Base-by-base conservation (phyloP, 2,888 invertebrate species). In the Tachina grossa region DNA sequence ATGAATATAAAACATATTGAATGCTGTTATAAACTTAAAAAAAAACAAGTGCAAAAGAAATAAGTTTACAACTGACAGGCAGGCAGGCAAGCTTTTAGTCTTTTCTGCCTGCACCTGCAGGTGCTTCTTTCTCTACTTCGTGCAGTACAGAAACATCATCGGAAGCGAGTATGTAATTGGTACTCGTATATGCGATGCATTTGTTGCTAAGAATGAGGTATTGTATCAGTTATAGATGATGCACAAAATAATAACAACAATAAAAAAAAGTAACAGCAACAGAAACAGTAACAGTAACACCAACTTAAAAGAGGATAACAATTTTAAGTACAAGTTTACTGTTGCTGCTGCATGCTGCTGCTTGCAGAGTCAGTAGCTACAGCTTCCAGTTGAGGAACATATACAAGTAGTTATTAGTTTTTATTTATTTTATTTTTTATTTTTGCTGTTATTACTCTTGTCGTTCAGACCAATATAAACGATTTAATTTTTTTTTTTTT, bases 21-120 rank as follows among this genome's bases (percentile, higher is more conserved):
- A 59, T 57, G 83, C 41, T 78, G 59, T 78, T 78, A 66, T 78
- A 61, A 72, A 66, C 39, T 41, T 47, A 61, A 51, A 65, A 63
- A 63, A 63, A 75, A 55, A n/a, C 19, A 82, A 49, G 2, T 74
- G 19, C 72, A 55, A 75, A 61, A 51, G 14, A 72, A 81, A 68
- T 59, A 83, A 72, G 41, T 83, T 68, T 78, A 74, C 66, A 74
- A 83, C 75, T 82, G 82, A 75, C 83, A 77, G 61, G 59, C 77
- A 74, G 66, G n/a, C n/a, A n/a, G n/a, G n/a, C n/a, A 74, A 61
- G 59, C 77, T 76, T 76, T 69, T 63, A 72, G 78, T 57, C 63
- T 81, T 85, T 61, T 31, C 6, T 31, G 31, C 51, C 74, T 80
- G 83, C 85, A 85, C 85, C 85, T 85, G 85, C 85, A 85, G 85